Evolutionary conservation across 2,113 vertebrate species (phyloP).

Genomic region (Mesoclemmys tuberculata): DNA sequence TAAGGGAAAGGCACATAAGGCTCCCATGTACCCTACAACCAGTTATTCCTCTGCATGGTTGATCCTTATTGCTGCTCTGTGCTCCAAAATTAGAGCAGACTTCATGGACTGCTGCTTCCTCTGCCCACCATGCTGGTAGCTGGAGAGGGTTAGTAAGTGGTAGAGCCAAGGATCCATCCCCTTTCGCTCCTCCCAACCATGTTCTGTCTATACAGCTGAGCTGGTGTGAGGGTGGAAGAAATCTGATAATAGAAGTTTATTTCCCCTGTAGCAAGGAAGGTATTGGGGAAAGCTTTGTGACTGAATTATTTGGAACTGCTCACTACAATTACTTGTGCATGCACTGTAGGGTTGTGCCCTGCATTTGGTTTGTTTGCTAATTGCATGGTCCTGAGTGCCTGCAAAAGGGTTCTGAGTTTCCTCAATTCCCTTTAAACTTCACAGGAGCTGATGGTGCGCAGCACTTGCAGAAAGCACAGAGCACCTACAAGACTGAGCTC

Average conservation of each 20-base stretch:
- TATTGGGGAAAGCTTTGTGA: not conserved
- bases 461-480: not conserved
- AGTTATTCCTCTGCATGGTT: not conserved
- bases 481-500: not conserved
- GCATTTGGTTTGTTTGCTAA: not conserved
- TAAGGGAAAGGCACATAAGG: not conserved
- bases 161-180: not conserved
- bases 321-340: not conserved
- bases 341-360: not conserved
- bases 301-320: not conserved
- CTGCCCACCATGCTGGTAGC: not conserved
- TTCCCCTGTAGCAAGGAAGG: not conserved
- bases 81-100: not conserved
- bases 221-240: not conserved
- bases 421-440: not conserved
- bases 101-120: not conserved
- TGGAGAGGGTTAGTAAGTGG: not conserved
- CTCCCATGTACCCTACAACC: accelerated
- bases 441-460: not conserved
- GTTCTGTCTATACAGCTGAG: not conserved
- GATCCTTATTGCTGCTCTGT: not conserved
- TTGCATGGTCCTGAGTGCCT: not conserved
- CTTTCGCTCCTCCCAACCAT: too few relatives aligned
- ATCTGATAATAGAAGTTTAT: not conserved
- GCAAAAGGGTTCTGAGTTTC: not conserved